phyloP scores from a whole-genome alignment of 2,888 invertebrate genomes.

The Leistus spinibarbis region DNA sequence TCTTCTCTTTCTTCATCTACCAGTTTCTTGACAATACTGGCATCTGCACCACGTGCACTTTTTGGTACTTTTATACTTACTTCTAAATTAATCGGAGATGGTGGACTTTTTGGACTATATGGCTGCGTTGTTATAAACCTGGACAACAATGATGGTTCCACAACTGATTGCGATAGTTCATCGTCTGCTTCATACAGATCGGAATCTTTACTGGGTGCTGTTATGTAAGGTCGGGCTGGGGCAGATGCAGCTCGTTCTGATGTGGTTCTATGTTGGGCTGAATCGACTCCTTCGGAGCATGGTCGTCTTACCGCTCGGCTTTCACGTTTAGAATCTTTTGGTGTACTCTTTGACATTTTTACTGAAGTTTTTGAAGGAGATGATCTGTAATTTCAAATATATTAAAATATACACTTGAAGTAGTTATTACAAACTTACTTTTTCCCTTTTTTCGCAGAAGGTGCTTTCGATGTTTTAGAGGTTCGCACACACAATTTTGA shows the following conservation, averaged over 20 bases:
- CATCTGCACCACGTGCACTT: background rate
- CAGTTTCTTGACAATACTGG: background rate
- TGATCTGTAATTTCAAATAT: no score
- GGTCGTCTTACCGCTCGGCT: no score
- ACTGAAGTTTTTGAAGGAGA: no score
- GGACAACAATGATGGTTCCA: background rate
- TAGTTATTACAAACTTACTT: no score
- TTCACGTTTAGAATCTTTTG: no score
- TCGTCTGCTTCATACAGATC: background rate
- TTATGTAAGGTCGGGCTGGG: background rate
- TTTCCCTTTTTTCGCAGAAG: no score
- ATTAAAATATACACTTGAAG: no score
- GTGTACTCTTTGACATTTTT: no score
- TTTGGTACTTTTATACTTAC: background rate
- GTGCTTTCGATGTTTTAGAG: no score
- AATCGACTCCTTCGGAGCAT: no score
- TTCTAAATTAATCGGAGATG: background rate
- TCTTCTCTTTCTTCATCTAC: slow-evolving; percentile 1
- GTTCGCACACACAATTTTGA: no score
- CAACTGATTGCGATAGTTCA: background rate
- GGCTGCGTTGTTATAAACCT: background rate
- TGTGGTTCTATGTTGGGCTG: background rate
- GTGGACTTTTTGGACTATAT: background rate
- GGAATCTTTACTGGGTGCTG: background rate
- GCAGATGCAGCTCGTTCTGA: background rate